Percentiles rank a stretch among this genome's conserved stretches.
phyloP scores from a whole-genome alignment of 2,888 invertebrate genomes.

The Tipula unca region DNA sequence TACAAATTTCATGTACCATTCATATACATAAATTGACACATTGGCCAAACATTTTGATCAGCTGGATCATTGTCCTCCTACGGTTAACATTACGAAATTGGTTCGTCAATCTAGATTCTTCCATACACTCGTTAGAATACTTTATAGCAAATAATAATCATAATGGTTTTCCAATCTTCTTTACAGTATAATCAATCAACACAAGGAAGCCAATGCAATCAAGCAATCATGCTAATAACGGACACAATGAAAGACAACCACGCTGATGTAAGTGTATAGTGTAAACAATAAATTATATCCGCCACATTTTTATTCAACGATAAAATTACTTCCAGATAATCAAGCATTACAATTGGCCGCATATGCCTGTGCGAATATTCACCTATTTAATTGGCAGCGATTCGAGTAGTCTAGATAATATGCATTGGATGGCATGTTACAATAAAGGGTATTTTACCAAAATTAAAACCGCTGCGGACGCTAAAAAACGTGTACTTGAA shows the following conservation, averaged over 20 bases:
- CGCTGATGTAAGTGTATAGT: conserved; percentile 43
- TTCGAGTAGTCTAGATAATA: conserved; percentile 73
- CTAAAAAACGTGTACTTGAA: conserved; percentile 85
- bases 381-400: conserved; percentile 94
- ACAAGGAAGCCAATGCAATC: conserved; percentile 90
- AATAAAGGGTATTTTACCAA: conserved; percentile 85
- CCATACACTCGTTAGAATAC: too few species aligned
- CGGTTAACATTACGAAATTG: too few species aligned
- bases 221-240: conserved; percentile 95
- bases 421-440: conserved; percentile 92
- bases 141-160: too few species aligned
- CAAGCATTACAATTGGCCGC: conserved; percentile 81
- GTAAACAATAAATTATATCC: not conserved
- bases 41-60: too few species aligned
- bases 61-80: too few species aligned
- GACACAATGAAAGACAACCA: conserved; percentile 75
- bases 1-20: too few species aligned
- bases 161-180: too few species aligned
- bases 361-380: conserved; percentile 91
- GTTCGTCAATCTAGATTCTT: too few species aligned
- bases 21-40: too few species aligned
- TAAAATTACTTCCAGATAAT: conserved; percentile 61
- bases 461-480: conserved; percentile 80
- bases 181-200: conserved; percentile 71
- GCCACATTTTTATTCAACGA: not conserved